Percentiles rank a stretch among this genome's conserved stretches.
Evolutionary conservation across 2,113 vertebrate genomes (phyloP).

Genomic region (Lamprotornis superbus): DNA sequence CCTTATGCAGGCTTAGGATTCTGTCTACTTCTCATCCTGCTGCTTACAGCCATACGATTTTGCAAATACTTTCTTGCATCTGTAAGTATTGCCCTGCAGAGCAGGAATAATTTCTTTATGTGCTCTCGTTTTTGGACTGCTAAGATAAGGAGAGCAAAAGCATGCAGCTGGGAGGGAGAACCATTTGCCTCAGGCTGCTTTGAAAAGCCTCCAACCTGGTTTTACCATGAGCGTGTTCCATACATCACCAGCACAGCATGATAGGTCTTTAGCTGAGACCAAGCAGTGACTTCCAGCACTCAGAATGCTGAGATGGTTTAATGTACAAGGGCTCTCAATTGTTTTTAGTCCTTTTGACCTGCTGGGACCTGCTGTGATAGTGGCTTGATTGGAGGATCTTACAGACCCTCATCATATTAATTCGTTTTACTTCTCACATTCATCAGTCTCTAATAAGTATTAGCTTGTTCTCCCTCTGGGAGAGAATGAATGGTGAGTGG

Average conservation of each 20-base stretch:
- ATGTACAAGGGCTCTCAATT: not conserved
- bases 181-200: not conserved
- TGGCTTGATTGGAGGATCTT: not conserved
- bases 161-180: not conserved
- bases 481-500: not conserved
- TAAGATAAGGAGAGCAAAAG: not conserved
- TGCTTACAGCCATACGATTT: not conserved
- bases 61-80: not conserved
- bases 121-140: not conserved
- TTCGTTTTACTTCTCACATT: not conserved
- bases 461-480: not conserved
- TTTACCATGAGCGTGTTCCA: not conserved
- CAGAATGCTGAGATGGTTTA: not conserved
- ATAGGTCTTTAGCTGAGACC: not conserved
- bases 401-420: accelerated
- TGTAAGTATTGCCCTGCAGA: not conserved
- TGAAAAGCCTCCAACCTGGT: not conserved
- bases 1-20: not conserved
- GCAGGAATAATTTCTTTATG: not conserved
- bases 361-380: not conserved
- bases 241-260: not conserved
- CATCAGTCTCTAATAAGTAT: not conserved
- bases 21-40: not conserved
- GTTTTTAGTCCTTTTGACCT: not conserved
- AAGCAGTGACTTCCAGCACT: not conserved